Base-by-base conservation (phyloP, 2,888 invertebrate species). In the Diarsia mendica region DNA sequence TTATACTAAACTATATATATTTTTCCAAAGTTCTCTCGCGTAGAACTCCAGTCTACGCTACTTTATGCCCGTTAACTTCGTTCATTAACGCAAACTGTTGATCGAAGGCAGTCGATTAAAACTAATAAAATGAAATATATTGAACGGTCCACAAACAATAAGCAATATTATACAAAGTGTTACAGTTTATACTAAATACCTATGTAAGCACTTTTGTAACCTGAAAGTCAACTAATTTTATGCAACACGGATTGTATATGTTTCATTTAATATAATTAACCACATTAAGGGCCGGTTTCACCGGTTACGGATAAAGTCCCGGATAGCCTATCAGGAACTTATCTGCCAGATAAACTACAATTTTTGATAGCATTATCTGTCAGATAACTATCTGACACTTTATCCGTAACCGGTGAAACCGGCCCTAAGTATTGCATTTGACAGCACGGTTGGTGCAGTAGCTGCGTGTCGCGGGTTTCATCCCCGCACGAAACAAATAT, bases 31-130 rank as follows among this genome's bases (percentile, higher is more conserved):
- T 77, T 72, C 53, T 53, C 60, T 49, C 60, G 48, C 23, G 13
- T 18, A 49, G 53, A 67, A 48, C 75, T 75, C 53, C 60, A 61
- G 55, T 72, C 65, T 49, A 39, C 65, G 23, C 70, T 76, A 75
- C 66, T 75, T 80, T 80, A 48, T 75, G 68, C 64, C 48, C 44
- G n/a, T 28, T 66, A 80, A 81, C 81, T 80, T 80, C 65, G 81
- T 81, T 80, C 65, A 76, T 76, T 80, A 80, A 55, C 49, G 81
- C 76, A 77, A 66, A 76, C 81, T 81, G 81, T 72, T 81, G 81
- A 80, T 80, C 65, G 67, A 80, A 81, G 82, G 66, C 77, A 77
- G 69, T 82, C 77, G 66, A 82, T 82, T 72, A 72, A 82, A 82
- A 72, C 69, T 77, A 77, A 77, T 77, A 77, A 77, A 81, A 70